A percentile compares a stretch with the other conserved stretches of the same genome.
Conservation (phyloP, 2,113 vertebrate genomes). For the Cyanistes caeruleus region DNA sequence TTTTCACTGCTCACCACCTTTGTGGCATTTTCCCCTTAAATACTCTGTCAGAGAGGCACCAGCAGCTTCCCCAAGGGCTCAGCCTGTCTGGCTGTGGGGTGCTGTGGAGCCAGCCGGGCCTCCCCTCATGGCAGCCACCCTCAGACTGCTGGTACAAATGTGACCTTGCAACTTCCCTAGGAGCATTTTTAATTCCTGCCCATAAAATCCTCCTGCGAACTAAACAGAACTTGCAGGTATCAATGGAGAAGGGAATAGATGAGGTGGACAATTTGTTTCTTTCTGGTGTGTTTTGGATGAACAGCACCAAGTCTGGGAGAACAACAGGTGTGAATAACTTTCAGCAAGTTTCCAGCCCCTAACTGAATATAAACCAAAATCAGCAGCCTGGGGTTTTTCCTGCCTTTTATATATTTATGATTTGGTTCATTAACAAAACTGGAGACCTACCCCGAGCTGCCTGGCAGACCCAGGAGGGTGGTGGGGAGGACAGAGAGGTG, state of each 20-base stretch:
- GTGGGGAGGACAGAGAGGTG: no score
- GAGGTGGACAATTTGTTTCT: background rate
- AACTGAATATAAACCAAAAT: background rate
- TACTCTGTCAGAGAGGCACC: rapidly evolving
- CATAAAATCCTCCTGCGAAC: background rate
- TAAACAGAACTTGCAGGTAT: background rate
- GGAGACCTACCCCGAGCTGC: background rate
- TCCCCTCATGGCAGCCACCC: background rate
- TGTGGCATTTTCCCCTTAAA: background rate
- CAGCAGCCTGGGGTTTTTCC: background rate
- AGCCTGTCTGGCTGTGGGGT: no score
- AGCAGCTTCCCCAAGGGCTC: background rate
- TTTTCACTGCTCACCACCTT: background rate
- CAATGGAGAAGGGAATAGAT: background rate
- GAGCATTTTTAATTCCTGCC: background rate
- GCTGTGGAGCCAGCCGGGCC: rapidly evolving
- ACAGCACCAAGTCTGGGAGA: background rate
- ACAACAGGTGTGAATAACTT: background rate
- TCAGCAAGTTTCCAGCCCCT: background rate
- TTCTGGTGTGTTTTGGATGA: background rate
- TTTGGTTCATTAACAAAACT: background rate
- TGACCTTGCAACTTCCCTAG: background rate
- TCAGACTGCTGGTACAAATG: background rate
- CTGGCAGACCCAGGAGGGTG: background rate
- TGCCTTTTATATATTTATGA: background rate